phyloP scores from a whole-genome alignment of 2,888 invertebrate genomes.

The Aethes cnicana region DNA sequence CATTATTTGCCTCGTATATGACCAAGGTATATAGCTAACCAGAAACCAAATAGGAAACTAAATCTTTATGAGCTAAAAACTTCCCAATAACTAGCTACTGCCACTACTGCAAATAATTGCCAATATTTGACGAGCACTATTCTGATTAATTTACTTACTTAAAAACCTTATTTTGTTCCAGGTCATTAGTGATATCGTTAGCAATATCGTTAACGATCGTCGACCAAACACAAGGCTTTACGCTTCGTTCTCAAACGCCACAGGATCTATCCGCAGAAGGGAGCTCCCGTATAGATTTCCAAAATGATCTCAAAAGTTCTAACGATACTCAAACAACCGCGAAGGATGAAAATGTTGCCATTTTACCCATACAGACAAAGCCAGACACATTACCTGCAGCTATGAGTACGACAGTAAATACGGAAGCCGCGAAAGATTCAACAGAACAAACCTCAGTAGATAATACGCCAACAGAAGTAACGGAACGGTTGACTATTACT shows the following conservation, averaged over 20 bases:
- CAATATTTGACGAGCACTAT: too few species aligned
- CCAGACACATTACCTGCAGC: neutral
- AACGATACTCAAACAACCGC: constrained; percentile 36
- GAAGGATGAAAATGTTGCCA: neutral
- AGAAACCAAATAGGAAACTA: too few species aligned
- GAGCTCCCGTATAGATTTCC: constrained; percentile 48
- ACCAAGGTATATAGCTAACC: too few species aligned
- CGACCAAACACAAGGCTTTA: constrained; percentile 51
- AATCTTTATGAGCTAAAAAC: too few species aligned
- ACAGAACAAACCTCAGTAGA: neutral
- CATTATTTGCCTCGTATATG: too few species aligned
- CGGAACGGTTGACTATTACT: neutral
- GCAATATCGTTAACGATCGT: constrained; percentile 50
- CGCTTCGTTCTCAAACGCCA: constrained; percentile 42
- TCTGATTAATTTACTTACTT: neutral
- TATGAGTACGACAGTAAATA: neutral
- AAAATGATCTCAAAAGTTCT: constrained; percentile 41
- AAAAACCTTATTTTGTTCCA: constrained; percentile 48
- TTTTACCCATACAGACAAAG: neutral
- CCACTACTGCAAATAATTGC: too few species aligned
- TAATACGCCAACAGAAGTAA: neutral
- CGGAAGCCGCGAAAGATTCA: neutral
- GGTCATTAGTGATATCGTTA: constrained; percentile 59
- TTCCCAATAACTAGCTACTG: too few species aligned
- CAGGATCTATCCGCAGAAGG: constrained; percentile 48